Evolutionary conservation across 2,888 invertebrate genomes (phyloP).

Genomic region (Drosophila anomalata): DNA sequence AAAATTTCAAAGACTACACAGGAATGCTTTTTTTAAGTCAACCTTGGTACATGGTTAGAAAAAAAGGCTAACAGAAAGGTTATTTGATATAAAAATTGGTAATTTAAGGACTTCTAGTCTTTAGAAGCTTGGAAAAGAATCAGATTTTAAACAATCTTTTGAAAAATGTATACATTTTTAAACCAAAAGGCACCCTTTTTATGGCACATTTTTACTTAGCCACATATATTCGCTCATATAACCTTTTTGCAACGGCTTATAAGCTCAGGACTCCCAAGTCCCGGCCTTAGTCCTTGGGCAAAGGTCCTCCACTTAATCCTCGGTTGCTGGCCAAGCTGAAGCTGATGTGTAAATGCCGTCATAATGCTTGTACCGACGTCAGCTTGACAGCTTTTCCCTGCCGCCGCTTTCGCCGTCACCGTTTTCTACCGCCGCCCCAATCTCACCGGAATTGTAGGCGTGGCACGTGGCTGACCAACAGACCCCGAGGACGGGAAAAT

Average conservation of each 20-base stretch:
- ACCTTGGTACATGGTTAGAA: background rate
- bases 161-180: background rate
- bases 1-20: slow-evolving; percentile 39
- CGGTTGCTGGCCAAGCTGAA: slow-evolving; percentile 26
- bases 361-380: slow-evolving; percentile 74
- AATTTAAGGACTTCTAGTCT: background rate
- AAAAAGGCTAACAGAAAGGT: background rate
- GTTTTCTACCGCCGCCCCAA: background rate
- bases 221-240: slow-evolving; percentile 2
- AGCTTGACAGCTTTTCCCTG: slow-evolving; percentile 56
- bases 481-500: slow-evolving; percentile 5
- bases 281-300: slow-evolving; percentile 4
- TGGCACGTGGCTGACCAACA: slow-evolving; percentile 31
- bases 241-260: slow-evolving; percentile 40
- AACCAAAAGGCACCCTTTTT: background rate
- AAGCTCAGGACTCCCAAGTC: slow-evolving; percentile 28
- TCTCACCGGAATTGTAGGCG: slow-evolving; percentile 15
- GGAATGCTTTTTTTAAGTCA: slow-evolving; percentile 8
- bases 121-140: background rate
- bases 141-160: background rate
- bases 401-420: background rate
- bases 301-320: slow-evolving; percentile 37
- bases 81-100: background rate
- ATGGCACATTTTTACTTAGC: background rate
- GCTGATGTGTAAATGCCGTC: slow-evolving; percentile 71